These are phyloP conservation scores for Alfaro cultratus DNA, from an alignment of 2,797 vertebrate species.

Conservation along the genomic window DNA sequence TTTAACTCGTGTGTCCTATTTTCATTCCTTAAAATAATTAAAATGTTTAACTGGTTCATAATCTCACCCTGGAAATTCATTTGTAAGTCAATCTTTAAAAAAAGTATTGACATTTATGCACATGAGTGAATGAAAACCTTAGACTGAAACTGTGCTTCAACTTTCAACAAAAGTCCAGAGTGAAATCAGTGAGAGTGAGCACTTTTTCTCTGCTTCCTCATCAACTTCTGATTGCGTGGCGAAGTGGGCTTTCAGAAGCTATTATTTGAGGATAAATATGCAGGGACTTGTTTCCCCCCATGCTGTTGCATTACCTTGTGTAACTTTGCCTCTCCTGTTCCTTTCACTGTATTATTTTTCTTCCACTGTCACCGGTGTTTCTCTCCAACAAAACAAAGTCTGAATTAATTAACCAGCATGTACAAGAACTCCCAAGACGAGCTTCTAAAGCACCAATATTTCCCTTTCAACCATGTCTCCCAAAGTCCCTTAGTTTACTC, in stretches of 20 bases:
- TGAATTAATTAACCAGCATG: slow-evolving; percentile 74
- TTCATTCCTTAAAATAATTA: background rate
- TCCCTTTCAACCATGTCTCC: slow-evolving; percentile 45
- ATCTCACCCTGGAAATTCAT: background rate
- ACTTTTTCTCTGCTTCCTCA: slow-evolving; percentile 40
- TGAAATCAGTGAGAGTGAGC: background rate
- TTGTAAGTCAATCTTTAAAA: background rate
- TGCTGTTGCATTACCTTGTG: slow-evolving; percentile 14
- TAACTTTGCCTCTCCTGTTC: slow-evolving; percentile 23
- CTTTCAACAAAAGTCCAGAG: background rate
- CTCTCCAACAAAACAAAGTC: slow-evolving; percentile 71
- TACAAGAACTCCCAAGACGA: slow-evolving; percentile 60
- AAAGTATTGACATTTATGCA: background rate
- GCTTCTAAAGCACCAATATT: slow-evolving; percentile 51
- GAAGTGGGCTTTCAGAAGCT: slow-evolving; percentile 54
- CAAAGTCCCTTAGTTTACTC: slow-evolving; percentile 57
- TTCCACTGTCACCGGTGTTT: slow-evolving; percentile 56
- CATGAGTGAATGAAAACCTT: background rate
- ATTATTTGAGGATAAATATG: slow-evolving; percentile 69
- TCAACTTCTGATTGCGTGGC: slow-evolving; percentile 38
- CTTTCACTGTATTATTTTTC: slow-evolving; percentile 35
- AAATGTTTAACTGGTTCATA: background rate
- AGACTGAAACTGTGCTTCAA: slow-evolving; percentile 1
- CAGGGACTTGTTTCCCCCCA: slow-evolving; percentile 44
- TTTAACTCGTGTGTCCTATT: background rate